These are phyloP conservation scores for Cyprinella venusta DNA, from an alignment of 2,797 vertebrate species.

Conservation along the genomic window DNA sequence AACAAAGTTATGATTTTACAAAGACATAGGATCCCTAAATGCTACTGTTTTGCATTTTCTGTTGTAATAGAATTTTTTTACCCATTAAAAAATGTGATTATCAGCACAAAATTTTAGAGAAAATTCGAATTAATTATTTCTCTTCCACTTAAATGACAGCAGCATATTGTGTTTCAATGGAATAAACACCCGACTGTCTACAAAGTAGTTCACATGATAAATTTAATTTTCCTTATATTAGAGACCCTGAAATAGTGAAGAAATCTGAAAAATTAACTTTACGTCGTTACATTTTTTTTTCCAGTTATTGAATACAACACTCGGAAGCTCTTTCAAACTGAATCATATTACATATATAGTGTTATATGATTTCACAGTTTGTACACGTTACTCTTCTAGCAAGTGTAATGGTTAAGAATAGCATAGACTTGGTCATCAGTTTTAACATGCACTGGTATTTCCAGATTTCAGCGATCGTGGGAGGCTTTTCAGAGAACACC, in stretches of 20 bases:
- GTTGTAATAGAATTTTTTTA: not conserved
- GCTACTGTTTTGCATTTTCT: not conserved
- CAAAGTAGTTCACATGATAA: not conserved
- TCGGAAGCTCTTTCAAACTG: not conserved
- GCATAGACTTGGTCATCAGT: too few relatives aligned
- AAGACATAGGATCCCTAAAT: not conserved
- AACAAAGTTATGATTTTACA: not conserved
- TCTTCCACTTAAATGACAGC: not conserved
- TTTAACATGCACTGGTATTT: not conserved
- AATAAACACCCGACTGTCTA: not conserved
- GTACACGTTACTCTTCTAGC: too few relatives aligned
- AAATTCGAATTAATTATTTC: not conserved
- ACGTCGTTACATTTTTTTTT: not conserved
- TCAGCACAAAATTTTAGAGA: not conserved
- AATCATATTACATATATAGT: not conserved
- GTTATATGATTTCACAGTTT: not conserved
- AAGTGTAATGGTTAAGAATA: not conserved
- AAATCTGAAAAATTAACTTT: not conserved
- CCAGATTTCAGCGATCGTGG: not conserved
- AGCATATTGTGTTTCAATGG: not conserved
- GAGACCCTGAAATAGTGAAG: not conserved
- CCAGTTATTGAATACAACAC: too few relatives aligned
- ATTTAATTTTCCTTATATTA: rapidly evolving
- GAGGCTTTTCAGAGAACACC: not conserved
- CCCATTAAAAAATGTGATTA: not conserved